Conservation (phyloP, 2,113 vertebrate genomes). For the Campylomormyrus numenius region DNA sequence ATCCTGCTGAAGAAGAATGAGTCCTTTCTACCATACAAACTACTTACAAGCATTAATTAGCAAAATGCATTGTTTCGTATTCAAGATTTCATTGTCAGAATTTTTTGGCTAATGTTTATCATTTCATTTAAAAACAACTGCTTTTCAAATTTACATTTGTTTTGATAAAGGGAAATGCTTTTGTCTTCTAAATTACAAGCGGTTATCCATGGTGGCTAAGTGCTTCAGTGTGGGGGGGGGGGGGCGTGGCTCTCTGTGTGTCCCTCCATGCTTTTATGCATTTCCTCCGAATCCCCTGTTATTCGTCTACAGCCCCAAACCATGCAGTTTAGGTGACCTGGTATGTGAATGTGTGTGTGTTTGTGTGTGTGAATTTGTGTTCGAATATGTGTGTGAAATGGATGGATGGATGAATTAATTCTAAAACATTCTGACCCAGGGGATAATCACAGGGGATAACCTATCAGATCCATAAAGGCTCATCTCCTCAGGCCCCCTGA, state of each 20-base stretch:
- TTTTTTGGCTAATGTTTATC: neutral
- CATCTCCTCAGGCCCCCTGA: neutral
- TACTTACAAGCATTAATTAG: neutral
- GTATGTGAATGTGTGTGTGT: neutral
- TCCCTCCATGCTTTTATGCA: neutral
- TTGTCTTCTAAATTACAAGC: neutral
- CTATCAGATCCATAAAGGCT: neutral
- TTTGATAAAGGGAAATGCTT: neutral
- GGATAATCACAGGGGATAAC: neutral
- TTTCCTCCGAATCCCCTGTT: neutral
- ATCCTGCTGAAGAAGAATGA: neutral
- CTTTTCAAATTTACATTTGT: neutral
- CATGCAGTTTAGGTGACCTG: neutral
- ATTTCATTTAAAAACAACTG: neutral
- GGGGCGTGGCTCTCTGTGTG: neutral
- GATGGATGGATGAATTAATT: neutral
- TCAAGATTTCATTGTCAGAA: neutral
- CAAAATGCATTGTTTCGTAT: neutral
- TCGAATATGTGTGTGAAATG: neutral
- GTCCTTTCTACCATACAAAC: neutral
- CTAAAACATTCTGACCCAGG: neutral
- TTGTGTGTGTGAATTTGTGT: neutral
- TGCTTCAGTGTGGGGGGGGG: neutral
- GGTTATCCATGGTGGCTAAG: neutral
- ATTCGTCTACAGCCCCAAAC: neutral